Percentiles rank a stretch among this genome's conserved stretches.
phyloP scores from a whole-genome alignment of 2,888 invertebrate genomes.

The Apoda limacodes region DNA sequence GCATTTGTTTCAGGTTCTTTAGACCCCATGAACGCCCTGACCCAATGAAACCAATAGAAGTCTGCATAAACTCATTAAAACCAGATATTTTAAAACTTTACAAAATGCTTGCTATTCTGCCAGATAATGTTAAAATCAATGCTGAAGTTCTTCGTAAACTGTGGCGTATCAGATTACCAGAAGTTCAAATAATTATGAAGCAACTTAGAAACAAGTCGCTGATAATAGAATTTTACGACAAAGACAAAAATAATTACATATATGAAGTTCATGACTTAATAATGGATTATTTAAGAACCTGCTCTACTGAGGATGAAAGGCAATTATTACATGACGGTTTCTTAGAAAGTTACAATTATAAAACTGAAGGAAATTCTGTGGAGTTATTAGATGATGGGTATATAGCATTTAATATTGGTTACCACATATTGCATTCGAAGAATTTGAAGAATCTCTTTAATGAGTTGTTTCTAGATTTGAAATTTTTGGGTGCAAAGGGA shows the following conservation, averaged over 20 bases:
- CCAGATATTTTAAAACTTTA: constrained; percentile 60
- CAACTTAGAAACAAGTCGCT: constrained; percentile 75
- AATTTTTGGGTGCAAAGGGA: constrained; percentile 78
- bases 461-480: constrained; percentile 73
- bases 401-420: constrained; percentile 77
- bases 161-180: constrained; percentile 41
- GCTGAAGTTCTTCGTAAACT: constrained; percentile 61
- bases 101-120: constrained; percentile 74
- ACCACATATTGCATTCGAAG: constrained; percentile 72
- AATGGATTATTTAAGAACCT: constrained; percentile 70
- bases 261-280: constrained; percentile 80
- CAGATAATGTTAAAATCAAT: constrained; percentile 76
- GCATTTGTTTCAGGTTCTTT: too few species aligned
- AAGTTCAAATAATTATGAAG: constrained; percentile 73
- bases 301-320: constrained; percentile 43
- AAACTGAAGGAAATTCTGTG: constrained; percentile 54
- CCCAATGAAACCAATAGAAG: constrained; percentile 64
- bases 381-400: constrained; percentile 78
- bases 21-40: too few species aligned
- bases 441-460: constrained; percentile 63
- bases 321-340: constrained; percentile 68
- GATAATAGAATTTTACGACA: constrained; percentile 72
- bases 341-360: constrained; percentile 67
- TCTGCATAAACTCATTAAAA: constrained; percentile 72
- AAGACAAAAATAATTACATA: constrained; percentile 69